These are phyloP conservation scores for Zosterops japonicus DNA, from an alignment of 2,113 vertebrate species.

Conservation along the genomic window DNA sequence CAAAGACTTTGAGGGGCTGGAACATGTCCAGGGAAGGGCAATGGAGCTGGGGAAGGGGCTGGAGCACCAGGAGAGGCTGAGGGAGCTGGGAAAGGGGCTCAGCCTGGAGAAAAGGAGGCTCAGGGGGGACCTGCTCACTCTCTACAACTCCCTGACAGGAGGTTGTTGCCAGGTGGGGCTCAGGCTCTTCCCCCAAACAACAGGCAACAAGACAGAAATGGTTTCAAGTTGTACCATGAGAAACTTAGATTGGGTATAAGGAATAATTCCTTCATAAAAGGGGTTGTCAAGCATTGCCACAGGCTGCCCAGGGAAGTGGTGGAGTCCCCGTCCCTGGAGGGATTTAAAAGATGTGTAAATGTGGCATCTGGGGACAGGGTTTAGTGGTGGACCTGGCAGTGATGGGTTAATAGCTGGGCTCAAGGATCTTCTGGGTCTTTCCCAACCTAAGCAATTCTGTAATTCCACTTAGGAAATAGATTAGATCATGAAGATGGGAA, in stretches of 20 bases:
- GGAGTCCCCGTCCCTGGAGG: not conserved
- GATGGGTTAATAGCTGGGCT: too few relatives aligned
- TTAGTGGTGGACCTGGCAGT: not conserved
- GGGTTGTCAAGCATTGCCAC: not conserved
- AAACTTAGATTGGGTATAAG: not conserved
- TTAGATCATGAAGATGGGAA: not conserved
- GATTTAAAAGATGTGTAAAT: not conserved
- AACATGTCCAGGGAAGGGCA: not conserved
- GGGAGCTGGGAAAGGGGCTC: not conserved
- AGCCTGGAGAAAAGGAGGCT: not conserved
- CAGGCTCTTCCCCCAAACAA: not conserved
- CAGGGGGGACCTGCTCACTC: not conserved
- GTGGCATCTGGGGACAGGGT: not conserved
- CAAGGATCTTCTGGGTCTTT: not conserved
- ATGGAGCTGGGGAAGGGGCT: not conserved
- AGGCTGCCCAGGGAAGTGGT: not conserved
- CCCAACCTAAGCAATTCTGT: not conserved
- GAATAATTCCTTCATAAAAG: not conserved
- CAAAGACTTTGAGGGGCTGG: not conserved
- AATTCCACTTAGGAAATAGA: not conserved
- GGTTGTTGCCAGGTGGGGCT: rapidly evolving
- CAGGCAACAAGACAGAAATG: not conserved
- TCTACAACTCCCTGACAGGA: not conserved
- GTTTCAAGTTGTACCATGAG: not conserved
- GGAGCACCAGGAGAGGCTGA: not conserved